Evolutionary conservation across 2,888 invertebrate species (phyloP).

Genomic region (Thera obeliscata): DNA sequence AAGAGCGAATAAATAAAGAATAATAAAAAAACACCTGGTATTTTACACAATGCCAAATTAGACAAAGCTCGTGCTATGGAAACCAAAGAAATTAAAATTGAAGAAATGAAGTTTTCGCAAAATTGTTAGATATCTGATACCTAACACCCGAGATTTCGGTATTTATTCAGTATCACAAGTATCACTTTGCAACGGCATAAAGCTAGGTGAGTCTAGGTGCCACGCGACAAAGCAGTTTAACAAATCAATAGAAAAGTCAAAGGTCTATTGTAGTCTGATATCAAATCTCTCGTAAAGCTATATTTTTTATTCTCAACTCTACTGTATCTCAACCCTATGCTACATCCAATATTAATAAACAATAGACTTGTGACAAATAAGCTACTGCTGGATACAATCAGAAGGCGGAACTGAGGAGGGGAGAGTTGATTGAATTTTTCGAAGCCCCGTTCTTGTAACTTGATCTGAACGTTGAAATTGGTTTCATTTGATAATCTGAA

Average conservation of each 20-base stretch:
- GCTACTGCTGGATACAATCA: slow-evolving; percentile 55
- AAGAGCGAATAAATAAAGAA: not conserved
- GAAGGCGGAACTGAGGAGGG: slow-evolving; percentile 46
- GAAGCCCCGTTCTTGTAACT: slow-evolving; percentile 38
- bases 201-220: no score
- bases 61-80: no score
- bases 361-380: slow-evolving; percentile 65
- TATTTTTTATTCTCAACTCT: slow-evolving; percentile 8
- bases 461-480: slow-evolving; percentile 40
- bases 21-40: no score
- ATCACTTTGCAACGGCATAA: no score
- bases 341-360: slow-evolving; percentile 66
- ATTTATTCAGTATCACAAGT: no score
- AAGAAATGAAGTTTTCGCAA: no score
- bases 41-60: no score
- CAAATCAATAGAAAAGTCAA: no score
- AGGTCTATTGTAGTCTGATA: not conserved
- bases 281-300: not conserved
- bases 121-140: no score
- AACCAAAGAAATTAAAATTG: no score
- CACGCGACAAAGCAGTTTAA: no score
- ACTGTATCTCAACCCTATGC: slow-evolving; percentile 26
- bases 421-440: slow-evolving; percentile 61
- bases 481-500: slow-evolving; percentile 37
- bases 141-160: no score